Percentiles rank a stretch among this genome's conserved stretches.
phyloP scores from a whole-genome alignment of 2,113 vertebrate genomes.

The Hylia prasina region DNA sequence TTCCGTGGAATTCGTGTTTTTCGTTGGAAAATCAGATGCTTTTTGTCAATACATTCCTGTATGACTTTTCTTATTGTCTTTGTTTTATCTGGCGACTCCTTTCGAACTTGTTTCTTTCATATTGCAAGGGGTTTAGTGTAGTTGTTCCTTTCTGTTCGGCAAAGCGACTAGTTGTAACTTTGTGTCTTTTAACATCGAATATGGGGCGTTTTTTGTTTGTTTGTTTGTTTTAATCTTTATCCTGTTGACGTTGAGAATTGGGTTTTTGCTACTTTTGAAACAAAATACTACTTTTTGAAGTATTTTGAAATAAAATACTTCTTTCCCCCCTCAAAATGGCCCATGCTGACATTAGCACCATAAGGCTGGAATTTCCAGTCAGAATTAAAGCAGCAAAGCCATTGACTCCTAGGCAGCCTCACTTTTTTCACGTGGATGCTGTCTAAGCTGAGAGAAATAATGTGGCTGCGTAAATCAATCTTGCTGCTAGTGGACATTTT shows the following conservation, averaged over 20 bases:
- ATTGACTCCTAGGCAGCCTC: neutral
- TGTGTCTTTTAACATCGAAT: accelerated
- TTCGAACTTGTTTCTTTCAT: neutral
- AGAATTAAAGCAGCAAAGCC: neutral
- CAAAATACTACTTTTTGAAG: too few species aligned
- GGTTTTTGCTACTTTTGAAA: neutral
- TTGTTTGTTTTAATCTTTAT: neutral
- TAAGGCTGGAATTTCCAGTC: neutral
- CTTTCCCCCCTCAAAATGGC: accelerated
- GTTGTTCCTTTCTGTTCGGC: neutral
- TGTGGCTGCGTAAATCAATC: neutral
- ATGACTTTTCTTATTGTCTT: neutral
- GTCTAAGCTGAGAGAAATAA: neutral
- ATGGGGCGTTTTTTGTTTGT: accelerated
- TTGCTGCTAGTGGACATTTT: neutral
- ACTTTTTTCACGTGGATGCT: neutral
- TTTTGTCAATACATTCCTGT: neutral
- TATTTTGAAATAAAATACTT: neutral
- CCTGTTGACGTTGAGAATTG: accelerated
- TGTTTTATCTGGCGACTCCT: neutral
- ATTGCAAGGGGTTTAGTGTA: accelerated
- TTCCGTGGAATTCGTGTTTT: neutral
- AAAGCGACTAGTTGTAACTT: neutral
- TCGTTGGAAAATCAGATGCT: neutral
- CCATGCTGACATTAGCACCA: neutral